Percentiles rank a stretch among this genome's conserved stretches.
Conservation (phyloP, 2,797 vertebrate species). For the Rhyacichthys aspro region DNA sequence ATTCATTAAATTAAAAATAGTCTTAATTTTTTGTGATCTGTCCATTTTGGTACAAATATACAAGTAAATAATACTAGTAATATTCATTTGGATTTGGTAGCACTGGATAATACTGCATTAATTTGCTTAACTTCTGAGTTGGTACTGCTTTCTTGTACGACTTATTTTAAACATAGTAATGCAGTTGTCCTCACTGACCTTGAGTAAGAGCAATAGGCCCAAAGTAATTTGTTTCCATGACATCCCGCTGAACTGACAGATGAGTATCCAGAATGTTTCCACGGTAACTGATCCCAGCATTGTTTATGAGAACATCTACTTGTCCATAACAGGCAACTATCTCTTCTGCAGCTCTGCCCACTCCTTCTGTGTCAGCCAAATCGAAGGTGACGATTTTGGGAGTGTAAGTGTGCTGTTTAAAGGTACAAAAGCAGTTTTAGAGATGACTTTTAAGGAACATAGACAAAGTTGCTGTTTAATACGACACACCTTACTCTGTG, state of each 20-base stretch:
- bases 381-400: constrained; percentile 87
- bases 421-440: not conserved
- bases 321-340: constrained; percentile 86
- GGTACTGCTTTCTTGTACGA: too few relatives aligned
- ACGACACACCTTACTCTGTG: constrained; percentile 52
- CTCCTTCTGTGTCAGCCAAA: constrained; percentile 78
- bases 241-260: constrained; percentile 87
- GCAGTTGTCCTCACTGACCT: constrained; percentile 74
- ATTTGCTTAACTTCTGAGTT: not conserved
- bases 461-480: not conserved
- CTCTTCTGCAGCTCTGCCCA: constrained; percentile 82
- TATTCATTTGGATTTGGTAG: too few relatives aligned
- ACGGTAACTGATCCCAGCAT: constrained; percentile 95
- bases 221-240: constrained; percentile 99
- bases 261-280: constrained; percentile 87
- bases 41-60: too few relatives aligned
- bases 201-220: constrained; percentile 96
- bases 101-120: too few relatives aligned
- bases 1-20: too few relatives aligned
- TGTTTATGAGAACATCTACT: constrained; percentile 94
- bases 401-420: constrained; percentile 62
- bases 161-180: not conserved
- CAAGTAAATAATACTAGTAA: too few relatives aligned
- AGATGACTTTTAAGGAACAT: not conserved
- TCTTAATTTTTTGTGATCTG: too few relatives aligned